Percentiles rank a stretch among this genome's conserved stretches.
phyloP scores from a whole-genome alignment of 2,113 vertebrate species.

The Engraulis encrasicolus region DNA sequence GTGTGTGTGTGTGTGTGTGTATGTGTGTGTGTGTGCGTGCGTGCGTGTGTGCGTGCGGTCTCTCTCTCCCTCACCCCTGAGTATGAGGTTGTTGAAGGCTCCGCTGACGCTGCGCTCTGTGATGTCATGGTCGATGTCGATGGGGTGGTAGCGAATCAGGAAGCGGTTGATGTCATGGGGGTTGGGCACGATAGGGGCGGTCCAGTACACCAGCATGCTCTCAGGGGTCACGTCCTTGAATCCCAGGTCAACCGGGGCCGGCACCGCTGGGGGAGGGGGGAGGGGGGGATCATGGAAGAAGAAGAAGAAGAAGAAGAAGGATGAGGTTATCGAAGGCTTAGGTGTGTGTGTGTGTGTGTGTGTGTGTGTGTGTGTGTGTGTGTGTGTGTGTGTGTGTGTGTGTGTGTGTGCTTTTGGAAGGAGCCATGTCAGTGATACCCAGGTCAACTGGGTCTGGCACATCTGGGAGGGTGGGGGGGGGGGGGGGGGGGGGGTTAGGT shows the following conservation, averaged over 20 bases:
- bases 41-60: no score
- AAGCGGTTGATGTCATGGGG: slow-evolving; percentile 79
- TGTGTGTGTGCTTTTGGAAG: no score
- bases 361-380: no score
- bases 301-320: not conserved
- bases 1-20: no score
- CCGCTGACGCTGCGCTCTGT: slow-evolving; percentile 83
- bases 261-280: slow-evolving; percentile 79
- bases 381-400: no score
- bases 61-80: slow-evolving; percentile 86
- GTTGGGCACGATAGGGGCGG: slow-evolving; percentile 77
- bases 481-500: no score
- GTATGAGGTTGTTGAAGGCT: slow-evolving; percentile 74
- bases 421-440: no score
- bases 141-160: slow-evolving; percentile 87
- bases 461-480: no score
- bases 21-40: no score
- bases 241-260: slow-evolving; percentile 84
- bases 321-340: no score
- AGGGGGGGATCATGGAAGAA: not conserved
- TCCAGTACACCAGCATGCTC: slow-evolving; percentile 86
- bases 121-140: slow-evolving; percentile 87
- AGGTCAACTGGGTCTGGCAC: no score
- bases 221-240: slow-evolving; percentile 86
- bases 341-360: no score